phyloP scores from a whole-genome alignment of 1,140 invertebrate genomes.

The Bactericera cockerelli region DNA sequence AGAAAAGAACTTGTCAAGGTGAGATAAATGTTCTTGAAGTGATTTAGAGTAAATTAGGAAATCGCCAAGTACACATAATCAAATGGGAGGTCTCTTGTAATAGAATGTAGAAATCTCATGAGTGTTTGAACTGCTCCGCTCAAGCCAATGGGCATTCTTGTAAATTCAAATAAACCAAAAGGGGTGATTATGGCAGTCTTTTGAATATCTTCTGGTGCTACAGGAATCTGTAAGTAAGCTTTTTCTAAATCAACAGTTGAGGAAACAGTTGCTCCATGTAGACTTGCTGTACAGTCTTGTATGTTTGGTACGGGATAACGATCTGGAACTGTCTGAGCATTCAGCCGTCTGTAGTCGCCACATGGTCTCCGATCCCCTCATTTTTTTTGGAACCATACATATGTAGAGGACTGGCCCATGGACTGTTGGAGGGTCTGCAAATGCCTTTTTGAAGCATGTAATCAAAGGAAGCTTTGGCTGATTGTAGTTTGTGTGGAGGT shows the following conservation, averaged over 20 bases:
- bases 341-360: slow-evolving; percentile 34
- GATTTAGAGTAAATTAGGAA: slow-evolving; percentile 25
- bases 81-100: slow-evolving; percentile 26
- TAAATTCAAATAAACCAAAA: slow-evolving; percentile 17
- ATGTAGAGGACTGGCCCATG: slow-evolving; percentile 31
- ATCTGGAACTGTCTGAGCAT: slow-evolving; percentile 28
- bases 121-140: slow-evolving; percentile 31
- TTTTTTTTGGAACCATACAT: slow-evolving; percentile 33
- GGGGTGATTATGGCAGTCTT: slow-evolving; percentile 9
- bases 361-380: slow-evolving; percentile 29
- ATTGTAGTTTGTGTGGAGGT: slow-evolving; percentile 21
- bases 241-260: slow-evolving; percentile 30
- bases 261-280: slow-evolving; percentile 30
- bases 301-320: slow-evolving; percentile 28
- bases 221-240: slow-evolving; percentile 34
- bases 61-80: slow-evolving; percentile 27
- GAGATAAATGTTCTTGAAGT: slow-evolving; percentile 22
- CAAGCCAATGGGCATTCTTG: slow-evolving; percentile 24
- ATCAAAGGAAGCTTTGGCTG: slow-evolving; percentile 23
- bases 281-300: slow-evolving; percentile 24
- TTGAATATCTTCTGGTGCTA: slow-evolving; percentile 24
- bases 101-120: slow-evolving; percentile 33
- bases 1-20: slow-evolving; percentile 20
- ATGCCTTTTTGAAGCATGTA: slow-evolving; percentile 23
- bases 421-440: slow-evolving; percentile 23